Conservation (phyloP, 2,113 vertebrate genomes). For the Entosphenus tridentatus region DNA sequence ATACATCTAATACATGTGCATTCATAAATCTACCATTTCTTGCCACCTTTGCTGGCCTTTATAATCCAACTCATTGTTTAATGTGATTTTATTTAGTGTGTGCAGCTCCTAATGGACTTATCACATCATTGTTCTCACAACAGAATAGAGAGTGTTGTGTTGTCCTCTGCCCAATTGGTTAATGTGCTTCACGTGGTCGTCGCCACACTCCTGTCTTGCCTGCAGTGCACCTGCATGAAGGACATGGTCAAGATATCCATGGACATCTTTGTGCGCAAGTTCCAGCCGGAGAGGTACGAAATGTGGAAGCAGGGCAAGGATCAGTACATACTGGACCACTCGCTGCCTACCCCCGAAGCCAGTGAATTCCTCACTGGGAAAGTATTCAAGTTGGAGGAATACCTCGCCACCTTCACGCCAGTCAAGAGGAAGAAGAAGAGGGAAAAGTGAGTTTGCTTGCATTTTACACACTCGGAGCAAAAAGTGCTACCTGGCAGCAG, state of each 20-base stretch:
- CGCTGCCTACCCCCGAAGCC: slow-evolving; percentile 30
- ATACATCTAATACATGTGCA: no score
- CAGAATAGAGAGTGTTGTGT: neutral
- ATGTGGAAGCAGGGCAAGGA: slow-evolving; percentile 88
- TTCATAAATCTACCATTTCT: no score
- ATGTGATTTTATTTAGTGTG: no score
- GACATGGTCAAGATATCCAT: slow-evolving; percentile 99
- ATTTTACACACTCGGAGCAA: neutral
- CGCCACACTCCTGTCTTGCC: neutral
- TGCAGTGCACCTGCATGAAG: slow-evolving; percentile 70
- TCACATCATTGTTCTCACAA: no score
- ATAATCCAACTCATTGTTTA: no score
- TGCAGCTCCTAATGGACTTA: no score
- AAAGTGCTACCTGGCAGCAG: no score
- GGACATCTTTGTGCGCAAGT: slow-evolving; percentile 78
- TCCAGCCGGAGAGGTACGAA: slow-evolving; percentile 73
- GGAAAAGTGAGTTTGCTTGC: slow-evolving; percentile 5
- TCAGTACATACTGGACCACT: slow-evolving; percentile 44
- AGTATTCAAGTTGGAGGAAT: neutral
- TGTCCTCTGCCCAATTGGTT: no score
- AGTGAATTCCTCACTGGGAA: slow-evolving; percentile 1
- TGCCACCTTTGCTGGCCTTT: no score
- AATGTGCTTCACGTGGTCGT: no score
- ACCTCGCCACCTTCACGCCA: slow-evolving; percentile 29
- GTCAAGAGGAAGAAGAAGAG: slow-evolving; percentile 44